Conservation (phyloP, 2,113 vertebrate genomes). For the Thalassarche chlororhynchos region DNA sequence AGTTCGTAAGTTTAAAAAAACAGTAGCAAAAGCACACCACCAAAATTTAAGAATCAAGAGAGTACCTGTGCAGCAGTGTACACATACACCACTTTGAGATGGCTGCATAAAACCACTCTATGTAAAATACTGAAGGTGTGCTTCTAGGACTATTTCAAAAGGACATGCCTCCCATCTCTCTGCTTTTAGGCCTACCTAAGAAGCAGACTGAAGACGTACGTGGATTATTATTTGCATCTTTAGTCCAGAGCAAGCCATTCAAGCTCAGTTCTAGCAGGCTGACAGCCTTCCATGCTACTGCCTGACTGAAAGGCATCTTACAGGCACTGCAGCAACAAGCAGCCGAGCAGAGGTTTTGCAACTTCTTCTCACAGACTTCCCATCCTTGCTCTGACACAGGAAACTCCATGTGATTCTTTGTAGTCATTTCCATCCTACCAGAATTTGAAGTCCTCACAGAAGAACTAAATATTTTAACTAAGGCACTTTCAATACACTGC, state of each 20-base stretch:
- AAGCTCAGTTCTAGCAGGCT: neutral
- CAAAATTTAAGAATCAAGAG: neutral
- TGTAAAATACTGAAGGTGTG: neutral
- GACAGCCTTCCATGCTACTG: neutral
- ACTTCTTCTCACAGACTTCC: neutral
- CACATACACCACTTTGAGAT: neutral
- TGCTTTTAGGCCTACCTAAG: neutral
- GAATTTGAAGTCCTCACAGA: neutral
- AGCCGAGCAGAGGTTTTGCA: neutral
- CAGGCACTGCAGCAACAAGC: neutral
- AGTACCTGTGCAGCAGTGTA: neutral
- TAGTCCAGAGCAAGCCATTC: neutral
- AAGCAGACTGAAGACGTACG: neutral
- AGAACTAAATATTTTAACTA: neutral
- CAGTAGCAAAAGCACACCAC: neutral
- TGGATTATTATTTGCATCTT: neutral
- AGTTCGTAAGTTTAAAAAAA: neutral
- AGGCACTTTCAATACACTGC: accelerated
- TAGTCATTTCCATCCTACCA: neutral
- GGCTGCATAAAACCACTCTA: neutral
- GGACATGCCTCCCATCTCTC: neutral
- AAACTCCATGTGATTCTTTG: neutral
- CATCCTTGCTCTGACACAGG: neutral
- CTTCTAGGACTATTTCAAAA: neutral
- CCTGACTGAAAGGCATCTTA: neutral